Conservation (phyloP, 2,797 vertebrate genomes). For the Halcyon leucocephala region DNA sequence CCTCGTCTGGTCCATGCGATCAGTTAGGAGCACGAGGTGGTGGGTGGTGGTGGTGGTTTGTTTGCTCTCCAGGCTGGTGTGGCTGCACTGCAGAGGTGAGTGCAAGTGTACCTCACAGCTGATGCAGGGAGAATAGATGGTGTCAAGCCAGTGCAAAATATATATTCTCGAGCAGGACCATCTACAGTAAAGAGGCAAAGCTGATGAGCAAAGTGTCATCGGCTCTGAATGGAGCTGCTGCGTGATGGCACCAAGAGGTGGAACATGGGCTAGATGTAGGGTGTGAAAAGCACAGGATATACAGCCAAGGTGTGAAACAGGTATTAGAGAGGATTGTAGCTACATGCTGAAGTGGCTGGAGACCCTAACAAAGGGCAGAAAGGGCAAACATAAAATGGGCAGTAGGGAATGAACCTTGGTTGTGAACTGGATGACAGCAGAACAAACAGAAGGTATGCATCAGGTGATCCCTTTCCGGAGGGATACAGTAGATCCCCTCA, state of each 20-base stretch:
- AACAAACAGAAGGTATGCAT: not conserved
- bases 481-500: not conserved
- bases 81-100: not conserved
- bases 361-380: not conserved
- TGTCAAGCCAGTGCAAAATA: not conserved
- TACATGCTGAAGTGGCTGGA: accelerated
- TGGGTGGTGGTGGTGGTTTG: not conserved
- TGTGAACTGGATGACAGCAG: not conserved
- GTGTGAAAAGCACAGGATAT: not conserved
- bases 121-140: not conserved
- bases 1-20: not conserved
- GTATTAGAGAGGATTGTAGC: not conserved
- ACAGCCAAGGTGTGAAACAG: not conserved
- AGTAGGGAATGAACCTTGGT: not conserved
- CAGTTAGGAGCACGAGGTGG: accelerated
- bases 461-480: not conserved
- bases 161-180: not conserved
- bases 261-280: not conserved
- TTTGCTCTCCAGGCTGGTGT: accelerated
- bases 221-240: not conserved
- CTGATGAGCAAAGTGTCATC: not conserved
- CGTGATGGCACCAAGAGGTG: not conserved
- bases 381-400: not conserved
- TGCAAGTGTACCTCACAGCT: not conserved
- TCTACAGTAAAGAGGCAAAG: not conserved